Base-by-base conservation (phyloP, 2,888 invertebrate species). In the Lumbricus terrestris region DNA sequence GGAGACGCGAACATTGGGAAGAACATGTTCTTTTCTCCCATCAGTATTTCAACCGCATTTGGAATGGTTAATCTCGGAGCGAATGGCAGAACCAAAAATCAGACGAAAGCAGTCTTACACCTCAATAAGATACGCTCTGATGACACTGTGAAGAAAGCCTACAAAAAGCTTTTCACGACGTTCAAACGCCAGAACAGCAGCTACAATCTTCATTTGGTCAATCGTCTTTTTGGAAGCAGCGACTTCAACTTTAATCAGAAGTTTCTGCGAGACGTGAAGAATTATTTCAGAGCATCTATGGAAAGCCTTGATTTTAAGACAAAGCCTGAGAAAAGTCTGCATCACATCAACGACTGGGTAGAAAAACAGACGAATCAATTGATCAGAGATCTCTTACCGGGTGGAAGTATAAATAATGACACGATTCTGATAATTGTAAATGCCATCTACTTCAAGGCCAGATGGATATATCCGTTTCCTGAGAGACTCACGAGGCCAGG, bases 301-400 rank as follows among this genome's bases (percentile, higher is more conserved):
- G 89, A 89, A 37, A 82, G 54, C 42, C 82, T 90, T 34, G 90
- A 90, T 89, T 90, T 90, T 69, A 37, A 13, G 20, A 5, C 8
- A 23, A 85, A 85, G 0, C 85, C 85, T 34, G 85, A 85, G 1
- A 35, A 85, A 85, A 85, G 85, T 15, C 34, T 34, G 16, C 85
- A 1, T 85, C 35, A 85, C 1, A 97, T 98, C 89, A 98, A 98
- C 93, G 93, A 94, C 82, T 98, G 98, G 97, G 97, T 97, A 82
- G 96, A 96, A 93, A 94, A 96, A 15, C 96, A 97, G 93, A 98
- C 98, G 0, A 96, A 97, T 90, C 95, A 97, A 16, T 97, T 97
- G 94, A 98, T 98, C 91, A 96, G 96, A 92, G 96, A 97, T 93
- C 95, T 98, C 5, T 95, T 98, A 88, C 94, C 95, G 3, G n/a